phyloP scores from a whole-genome alignment of 2,888 invertebrate species.

The Ophioninae sp. region DNA sequence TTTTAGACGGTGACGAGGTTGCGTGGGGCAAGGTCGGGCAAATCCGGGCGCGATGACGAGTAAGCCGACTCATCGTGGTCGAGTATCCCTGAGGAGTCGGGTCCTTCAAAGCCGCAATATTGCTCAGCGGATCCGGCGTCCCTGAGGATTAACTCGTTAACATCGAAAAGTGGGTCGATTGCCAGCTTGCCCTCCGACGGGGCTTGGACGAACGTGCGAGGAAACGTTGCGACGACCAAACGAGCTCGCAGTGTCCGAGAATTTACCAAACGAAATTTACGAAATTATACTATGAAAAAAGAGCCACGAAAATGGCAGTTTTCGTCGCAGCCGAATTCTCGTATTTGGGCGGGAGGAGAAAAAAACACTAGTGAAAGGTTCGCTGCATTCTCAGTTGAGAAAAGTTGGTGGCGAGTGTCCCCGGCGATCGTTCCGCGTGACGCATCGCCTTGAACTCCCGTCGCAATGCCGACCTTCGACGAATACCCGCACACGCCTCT shows the following conservation, averaged over 20 bases:
- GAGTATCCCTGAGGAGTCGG: not conserved
- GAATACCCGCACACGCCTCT: not conserved
- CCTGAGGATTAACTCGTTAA: not conserved
- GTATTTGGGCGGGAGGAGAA: not conserved
- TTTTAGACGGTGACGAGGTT: not conserved
- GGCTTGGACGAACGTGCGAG: too few relatives aligned
- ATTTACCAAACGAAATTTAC: not conserved
- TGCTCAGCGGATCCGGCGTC: not conserved
- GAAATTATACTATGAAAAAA: not conserved
- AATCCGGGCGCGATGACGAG: not conserved
- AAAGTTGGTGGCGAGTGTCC: constrained; percentile 2
- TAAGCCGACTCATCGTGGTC: not conserved
- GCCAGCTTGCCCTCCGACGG: too few relatives aligned
- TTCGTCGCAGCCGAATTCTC: not conserved
- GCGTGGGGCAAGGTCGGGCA: not conserved
- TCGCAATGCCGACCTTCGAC: not conserved
- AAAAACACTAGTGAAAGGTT: not conserved
- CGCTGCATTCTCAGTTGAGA: not conserved
- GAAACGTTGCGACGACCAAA: not conserved
- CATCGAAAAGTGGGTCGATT: not conserved
- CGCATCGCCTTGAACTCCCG: not conserved
- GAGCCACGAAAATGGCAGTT: not conserved
- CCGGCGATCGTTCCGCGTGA: not conserved
- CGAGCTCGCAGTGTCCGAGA: not conserved
- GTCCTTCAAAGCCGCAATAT: not conserved